Evolutionary conservation across 2,113 vertebrate genomes (phyloP), one percentile per base, ranked within the genome.

Genomic region (Athene cunicularia): DNA sequence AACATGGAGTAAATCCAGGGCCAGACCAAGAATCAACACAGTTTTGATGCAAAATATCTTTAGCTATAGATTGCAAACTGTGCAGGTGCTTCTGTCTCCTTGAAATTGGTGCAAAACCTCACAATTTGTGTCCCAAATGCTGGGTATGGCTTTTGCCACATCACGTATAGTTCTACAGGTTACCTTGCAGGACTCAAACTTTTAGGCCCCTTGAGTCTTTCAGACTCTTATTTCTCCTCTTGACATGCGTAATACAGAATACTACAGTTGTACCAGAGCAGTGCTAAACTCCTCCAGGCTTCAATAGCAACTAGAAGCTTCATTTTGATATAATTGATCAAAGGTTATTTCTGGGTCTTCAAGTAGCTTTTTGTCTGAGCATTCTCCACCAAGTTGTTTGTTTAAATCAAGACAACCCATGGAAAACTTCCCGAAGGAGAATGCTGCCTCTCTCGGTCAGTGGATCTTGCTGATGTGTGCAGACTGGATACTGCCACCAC

Each of bases 381-480:
- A 0, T 28, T 52, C 52, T 50, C 37, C 83, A 60, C 9, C 49
- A 67, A 37, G 32, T 28, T 15, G 43, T 45, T 45, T 16, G 17
- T 8, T 89, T 23, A 45, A 74, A 52, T 33, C 39, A 39, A 88
- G 72, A 39, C 68, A 74, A 19, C 6, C 9, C 4, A 4, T 13
- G 63, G 92, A 26, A 59, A 88, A 37, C 23, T 18, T 50, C 79
- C 77, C 41, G 8, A 10, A 71, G 60, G 63, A 64, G 23, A 66
- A 14, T 2, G n/a, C 50, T 86, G 86, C 72, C 16, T 77, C 22
- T 75, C 35, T 39, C 18, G 35, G 14, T 7, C 43, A 53, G 47
- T 15, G 58, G 49, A 73, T 53, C 86, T 33, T 88, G 92, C 94
- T 93, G 91, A 67, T 87, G 70, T 76, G 15, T 70, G 86, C 86